Evolutionary conservation across 1,140 invertebrate species (phyloP), one percentile per base, ranked within the genome.

Genomic region (Drosophila mojavensis): DNA sequence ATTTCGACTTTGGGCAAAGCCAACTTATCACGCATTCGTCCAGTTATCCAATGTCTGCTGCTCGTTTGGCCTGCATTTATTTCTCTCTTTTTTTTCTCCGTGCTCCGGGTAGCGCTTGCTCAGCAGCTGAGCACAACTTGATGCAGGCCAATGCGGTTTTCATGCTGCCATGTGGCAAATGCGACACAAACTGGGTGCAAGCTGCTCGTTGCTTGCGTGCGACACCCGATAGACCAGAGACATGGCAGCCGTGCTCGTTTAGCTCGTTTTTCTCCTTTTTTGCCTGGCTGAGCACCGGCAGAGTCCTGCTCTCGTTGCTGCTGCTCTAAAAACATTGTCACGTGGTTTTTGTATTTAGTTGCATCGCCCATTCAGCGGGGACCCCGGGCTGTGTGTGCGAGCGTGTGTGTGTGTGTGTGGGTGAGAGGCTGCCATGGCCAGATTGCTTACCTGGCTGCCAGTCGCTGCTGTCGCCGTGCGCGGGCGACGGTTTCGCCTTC

Each of bases 311-410:
- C 50, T 5, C 26, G 13, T 2, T 15, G 24, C 26, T 54, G 17
- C 24, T 47, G 30, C 62, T 73, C 63, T 60, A 60, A 74, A 86
- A 79, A 88, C 82, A 88, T 86, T 86, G 83, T 86, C 82, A 86
- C 82, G 82, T 86, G 82, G 82, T 88, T 88, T 85, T 88, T 79
- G 76, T 86, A 86, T 88, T 86, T 86, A 82, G 82, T 76, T 88
- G 76, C 62, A 68, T 62, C 60, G 64, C 58, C 28, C 53, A 58
- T 45, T 59, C 68, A 53, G 28, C 50, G 13, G 59, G 41, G 36
- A 65, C 45, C 30, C 24, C 9, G 17, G 17, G 24, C 58, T 28
- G 66, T 24, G 20, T 24, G 20, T 24, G 20, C 2, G 20, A 2
- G 2, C 3, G 1, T 24, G 20, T 24, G 20, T 20, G 20, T 20